Evolutionary conservation across 1,140 invertebrate genomes (phyloP).

Genomic region (Drosophila punjabiensis): DNA sequence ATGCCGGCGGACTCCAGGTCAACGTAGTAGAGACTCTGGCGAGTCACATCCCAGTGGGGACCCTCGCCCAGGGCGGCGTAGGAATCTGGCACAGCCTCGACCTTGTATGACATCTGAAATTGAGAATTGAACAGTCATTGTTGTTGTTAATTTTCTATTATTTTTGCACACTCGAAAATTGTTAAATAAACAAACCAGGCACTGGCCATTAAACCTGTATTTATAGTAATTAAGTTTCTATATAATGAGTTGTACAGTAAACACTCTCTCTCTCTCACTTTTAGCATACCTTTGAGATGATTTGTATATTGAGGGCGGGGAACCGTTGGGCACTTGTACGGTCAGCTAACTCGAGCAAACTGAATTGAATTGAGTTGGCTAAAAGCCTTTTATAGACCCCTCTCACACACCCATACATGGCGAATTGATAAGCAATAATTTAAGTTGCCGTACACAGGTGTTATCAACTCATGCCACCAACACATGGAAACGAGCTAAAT

Average conservation of each 20-base stretch:
- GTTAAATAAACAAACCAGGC: not conserved
- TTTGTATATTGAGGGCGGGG: slow-evolving; percentile 3
- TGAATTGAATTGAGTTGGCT: slow-evolving; percentile 18
- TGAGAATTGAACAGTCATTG: not conserved
- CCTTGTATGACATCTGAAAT: slow-evolving; percentile 80
- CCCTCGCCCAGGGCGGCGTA: slow-evolving; percentile 87
- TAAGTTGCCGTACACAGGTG: not conserved
- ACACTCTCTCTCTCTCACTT: slow-evolving; percentile 15
- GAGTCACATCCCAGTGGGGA: slow-evolving; percentile 89
- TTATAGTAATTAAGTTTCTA: slow-evolving; percentile 20
- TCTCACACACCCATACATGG: slow-evolving; percentile 7
- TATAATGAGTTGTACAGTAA: not conserved
- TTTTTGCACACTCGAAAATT: not conserved
- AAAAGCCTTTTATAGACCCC: slow-evolving; percentile 32
- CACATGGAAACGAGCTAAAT: slow-evolving; percentile 7
- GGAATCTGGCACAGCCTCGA: slow-evolving; percentile 76
- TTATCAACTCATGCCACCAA: slow-evolving; percentile 29
- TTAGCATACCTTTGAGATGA: slow-evolving; percentile 40
- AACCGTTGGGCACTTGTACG: slow-evolving; percentile 21
- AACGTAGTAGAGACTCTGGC: slow-evolving; percentile 89
- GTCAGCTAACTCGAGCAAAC: slow-evolving; percentile 37
- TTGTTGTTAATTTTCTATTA: slow-evolving; percentile 5
- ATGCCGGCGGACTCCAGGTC: slow-evolving; percentile 88
- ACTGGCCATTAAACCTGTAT: not conserved
- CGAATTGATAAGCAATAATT: slow-evolving; percentile 15